Evolutionary conservation across 2,113 vertebrate species (phyloP).

Genomic region (Merops nubicus): DNA sequence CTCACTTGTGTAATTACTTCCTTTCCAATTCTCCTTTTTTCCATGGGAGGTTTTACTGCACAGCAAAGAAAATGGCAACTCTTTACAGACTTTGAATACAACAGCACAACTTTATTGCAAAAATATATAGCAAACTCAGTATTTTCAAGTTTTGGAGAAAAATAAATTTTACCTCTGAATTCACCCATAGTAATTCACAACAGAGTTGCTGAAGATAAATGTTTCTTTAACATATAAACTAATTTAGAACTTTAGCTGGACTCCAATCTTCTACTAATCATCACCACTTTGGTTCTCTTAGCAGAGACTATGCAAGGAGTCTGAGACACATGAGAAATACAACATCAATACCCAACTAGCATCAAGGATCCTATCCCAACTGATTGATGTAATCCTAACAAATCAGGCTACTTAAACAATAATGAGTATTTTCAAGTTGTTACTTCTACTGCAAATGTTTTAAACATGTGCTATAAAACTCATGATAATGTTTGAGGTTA

Average conservation of each 20-base stretch:
- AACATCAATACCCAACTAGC: constrained; percentile 43
- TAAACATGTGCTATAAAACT: constrained; percentile 41
- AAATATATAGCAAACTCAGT: constrained; percentile 62
- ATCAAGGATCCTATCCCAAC: constrained; percentile 50
- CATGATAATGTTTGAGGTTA: constrained; percentile 52
- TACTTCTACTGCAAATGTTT: constrained; percentile 38
- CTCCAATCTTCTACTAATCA: constrained; percentile 60
- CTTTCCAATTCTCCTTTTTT: constrained; percentile 53
- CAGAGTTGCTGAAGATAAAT: constrained; percentile 50
- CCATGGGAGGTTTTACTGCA: constrained; percentile 42
- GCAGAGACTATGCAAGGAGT: constrained; percentile 30
- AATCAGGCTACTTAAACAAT: constrained; percentile 78
- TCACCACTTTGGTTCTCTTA: constrained; percentile 62
- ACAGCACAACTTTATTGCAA: constrained; percentile 67
- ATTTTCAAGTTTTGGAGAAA: constrained; percentile 57
- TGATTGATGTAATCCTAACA: constrained; percentile 68
- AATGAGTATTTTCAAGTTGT: constrained; percentile 65
- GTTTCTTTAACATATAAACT: constrained; percentile 32
- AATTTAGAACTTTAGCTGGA: constrained; percentile 66
- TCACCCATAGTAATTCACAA: constrained; percentile 49
- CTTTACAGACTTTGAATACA: constrained; percentile 59
- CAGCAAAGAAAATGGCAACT: constrained; percentile 66
- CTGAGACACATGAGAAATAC: constrained; percentile 42
- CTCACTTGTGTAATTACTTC: constrained; percentile 24
- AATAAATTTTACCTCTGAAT: constrained; percentile 67